Evolutionary conservation across 2,888 invertebrate species (phyloP).

Genomic region (Harpalus rufipes): DNA sequence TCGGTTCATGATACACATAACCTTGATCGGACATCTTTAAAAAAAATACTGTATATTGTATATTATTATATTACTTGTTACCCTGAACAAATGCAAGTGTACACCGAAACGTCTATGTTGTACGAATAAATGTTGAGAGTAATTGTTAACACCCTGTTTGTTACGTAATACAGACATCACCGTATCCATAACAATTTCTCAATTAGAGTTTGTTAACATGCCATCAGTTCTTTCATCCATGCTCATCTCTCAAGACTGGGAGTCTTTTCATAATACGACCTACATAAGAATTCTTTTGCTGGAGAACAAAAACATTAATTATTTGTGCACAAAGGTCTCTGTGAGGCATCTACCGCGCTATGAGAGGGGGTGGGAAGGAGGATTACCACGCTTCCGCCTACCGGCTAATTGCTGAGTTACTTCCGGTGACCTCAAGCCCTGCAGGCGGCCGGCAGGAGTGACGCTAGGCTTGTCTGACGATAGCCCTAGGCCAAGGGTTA

Average conservation of each 20-base stretch:
- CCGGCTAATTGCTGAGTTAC: constrained; percentile 55
- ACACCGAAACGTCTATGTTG: no score
- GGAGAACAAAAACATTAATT: constrained; percentile 66
- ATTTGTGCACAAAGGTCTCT: constrained; percentile 64
- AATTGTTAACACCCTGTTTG: no score
- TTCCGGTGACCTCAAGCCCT: constrained; percentile 11
- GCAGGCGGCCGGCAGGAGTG: neutral
- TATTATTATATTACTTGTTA: no score
- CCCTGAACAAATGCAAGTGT: no score
- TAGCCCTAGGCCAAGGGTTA: neutral
- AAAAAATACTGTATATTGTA: no score
- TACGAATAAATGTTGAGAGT: no score
- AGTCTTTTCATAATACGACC: constrained; percentile 63
- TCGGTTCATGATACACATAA: no score
- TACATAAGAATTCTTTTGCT: constrained; percentile 65
- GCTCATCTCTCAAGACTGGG: neutral
- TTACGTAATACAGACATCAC: no score
- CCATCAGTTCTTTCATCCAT: neutral
- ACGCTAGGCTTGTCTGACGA: neutral
- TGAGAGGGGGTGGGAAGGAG: neutral
- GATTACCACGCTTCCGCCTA: constrained; percentile 54
- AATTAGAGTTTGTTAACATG: constrained; percentile 16
- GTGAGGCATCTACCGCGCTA: neutral
- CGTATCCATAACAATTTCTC: neutral
- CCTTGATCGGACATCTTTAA: no score